phyloP scores from a whole-genome alignment of 2,113 vertebrate species.

The Rynchops niger region DNA sequence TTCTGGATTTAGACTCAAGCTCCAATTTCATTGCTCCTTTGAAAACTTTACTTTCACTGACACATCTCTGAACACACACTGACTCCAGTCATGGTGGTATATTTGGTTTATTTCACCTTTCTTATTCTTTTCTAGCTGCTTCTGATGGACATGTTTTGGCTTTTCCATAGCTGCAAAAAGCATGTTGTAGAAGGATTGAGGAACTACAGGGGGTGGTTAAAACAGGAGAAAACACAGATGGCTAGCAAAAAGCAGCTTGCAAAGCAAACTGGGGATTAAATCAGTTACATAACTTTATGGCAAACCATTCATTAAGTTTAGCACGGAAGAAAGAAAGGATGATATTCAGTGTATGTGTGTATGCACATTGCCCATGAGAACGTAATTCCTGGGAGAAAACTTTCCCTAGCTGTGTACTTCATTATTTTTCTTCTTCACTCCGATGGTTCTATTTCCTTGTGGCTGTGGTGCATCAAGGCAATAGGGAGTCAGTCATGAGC shows the following conservation, averaged over 20 bases:
- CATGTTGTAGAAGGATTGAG: background rate
- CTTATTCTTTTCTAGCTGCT: background rate
- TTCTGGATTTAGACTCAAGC: background rate
- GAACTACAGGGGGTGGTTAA: background rate
- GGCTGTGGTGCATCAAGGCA: background rate
- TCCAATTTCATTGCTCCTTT: background rate
- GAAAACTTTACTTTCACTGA: background rate
- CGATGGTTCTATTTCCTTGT: background rate
- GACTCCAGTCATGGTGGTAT: background rate
- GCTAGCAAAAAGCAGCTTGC: background rate
- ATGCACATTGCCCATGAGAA: background rate
- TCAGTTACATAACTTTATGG: background rate
- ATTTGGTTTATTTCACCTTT: background rate
- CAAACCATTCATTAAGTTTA: background rate
- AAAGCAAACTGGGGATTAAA: background rate
- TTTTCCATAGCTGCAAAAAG: background rate
- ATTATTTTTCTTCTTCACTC: background rate
- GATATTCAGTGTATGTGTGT: background rate
- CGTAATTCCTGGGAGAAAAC: background rate
- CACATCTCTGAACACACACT: background rate
- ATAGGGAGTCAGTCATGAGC: background rate
- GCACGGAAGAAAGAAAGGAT: background rate
- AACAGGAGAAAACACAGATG: background rate
- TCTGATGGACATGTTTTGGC: background rate
- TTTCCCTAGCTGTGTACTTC: background rate